Evolutionary conservation across 2,888 invertebrate species (phyloP).

Genomic region (Drepana falcataria): DNA sequence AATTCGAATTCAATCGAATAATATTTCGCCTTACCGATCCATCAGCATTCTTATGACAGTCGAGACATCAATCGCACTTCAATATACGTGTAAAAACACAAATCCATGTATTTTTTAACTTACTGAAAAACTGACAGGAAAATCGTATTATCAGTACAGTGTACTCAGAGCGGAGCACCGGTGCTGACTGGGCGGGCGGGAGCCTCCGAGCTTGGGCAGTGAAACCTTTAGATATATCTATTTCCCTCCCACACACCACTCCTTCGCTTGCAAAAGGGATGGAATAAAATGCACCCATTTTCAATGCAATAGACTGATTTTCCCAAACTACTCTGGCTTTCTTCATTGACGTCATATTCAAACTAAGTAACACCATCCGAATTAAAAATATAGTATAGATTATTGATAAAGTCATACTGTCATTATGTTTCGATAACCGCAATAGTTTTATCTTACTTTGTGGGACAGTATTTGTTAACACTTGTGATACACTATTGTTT

Average conservation of each 20-base stretch:
- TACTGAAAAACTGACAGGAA: background rate
- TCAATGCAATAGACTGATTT: constrained; percentile 34
- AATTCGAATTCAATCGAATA: too few relatives aligned
- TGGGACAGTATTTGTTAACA: background rate
- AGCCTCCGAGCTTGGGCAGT: constrained; percentile 48
- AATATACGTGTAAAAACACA: too few relatives aligned
- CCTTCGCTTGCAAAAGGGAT: constrained; percentile 36
- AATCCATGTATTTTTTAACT: background rate
- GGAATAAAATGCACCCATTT: constrained; percentile 46
- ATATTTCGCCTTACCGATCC: constrained; percentile 20
- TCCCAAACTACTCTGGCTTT: constrained; percentile 15
- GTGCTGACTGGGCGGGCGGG: constrained; percentile 73
- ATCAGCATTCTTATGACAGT: constrained; percentile 10
- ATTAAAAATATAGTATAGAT: too few relatives aligned
- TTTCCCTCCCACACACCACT: constrained; percentile 45
- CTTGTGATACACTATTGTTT: background rate
- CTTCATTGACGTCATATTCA: too few relatives aligned
- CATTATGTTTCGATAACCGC: background rate
- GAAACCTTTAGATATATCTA: constrained; percentile 50
- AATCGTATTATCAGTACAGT: constrained; percentile 18
- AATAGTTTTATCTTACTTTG: background rate
- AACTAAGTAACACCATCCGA: too few relatives aligned
- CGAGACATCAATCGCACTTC: too few relatives aligned
- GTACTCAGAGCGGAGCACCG: constrained; percentile 50
- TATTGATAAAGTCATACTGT: too few relatives aligned